Evolutionary conservation across 2,797 vertebrate species (phyloP), one percentile per base, ranked within the genome.

Genomic region (Spheniscus humboldti): DNA sequence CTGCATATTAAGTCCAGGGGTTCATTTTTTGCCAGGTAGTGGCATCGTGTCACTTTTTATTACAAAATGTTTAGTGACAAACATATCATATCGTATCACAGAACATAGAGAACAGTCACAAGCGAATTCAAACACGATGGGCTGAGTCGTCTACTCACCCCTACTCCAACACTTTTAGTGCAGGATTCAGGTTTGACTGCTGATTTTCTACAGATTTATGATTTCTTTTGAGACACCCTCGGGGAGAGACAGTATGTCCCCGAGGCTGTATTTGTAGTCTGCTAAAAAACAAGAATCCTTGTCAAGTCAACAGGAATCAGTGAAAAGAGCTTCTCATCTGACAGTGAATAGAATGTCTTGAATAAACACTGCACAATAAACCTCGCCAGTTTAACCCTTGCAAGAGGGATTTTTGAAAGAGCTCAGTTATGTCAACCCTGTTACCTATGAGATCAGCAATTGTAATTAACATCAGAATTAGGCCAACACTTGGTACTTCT

Each of bases 251-350:
- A 72, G n/a, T 43, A 73, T 41, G 22, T 90, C 95, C 81, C 80
- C 23, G 59, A 68, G 91, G 86, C 72, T 92, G 47, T 52, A 63
- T 88, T 78, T 88, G 57, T 67, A 88, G 71, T 77, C 53, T 48
- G 41, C n/a, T 77, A 63, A 77, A 95, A 96, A 67, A 15, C 37
- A 82, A 90, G 69, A 91, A 83, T 68, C 47, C 48, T 66, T 93
- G 81, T 91, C 91, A 95, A 91, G 86, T 86, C 90, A 94, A 91
- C 23, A 73, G 72, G 37, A 97, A 93, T 94, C 71, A 96, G 72
- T 77, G 84, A 92, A 86, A 41, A 94, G 27, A 82, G 10, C 9
- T 80, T 88, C 75, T 92, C 28, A 85, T 55, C 59, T 91, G 78
- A 91, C 75, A 93, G 37, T 33, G 41, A 91, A 37, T 28, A 88